Conservation (phyloP, 2,797 vertebrate genomes). For the Bovichtus variegatus region DNA sequence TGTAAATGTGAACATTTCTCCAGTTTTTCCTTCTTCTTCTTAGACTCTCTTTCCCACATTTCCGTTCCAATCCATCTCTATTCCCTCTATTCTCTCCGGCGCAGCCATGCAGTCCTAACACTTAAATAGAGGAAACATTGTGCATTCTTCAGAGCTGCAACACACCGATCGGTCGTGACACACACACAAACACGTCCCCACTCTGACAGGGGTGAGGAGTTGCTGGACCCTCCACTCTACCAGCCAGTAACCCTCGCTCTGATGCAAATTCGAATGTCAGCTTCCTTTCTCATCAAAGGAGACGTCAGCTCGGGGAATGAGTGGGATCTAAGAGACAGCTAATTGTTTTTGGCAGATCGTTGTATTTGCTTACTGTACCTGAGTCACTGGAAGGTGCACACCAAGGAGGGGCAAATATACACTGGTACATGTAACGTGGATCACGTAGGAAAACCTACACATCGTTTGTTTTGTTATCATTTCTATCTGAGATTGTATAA, state of each 20-base stretch:
- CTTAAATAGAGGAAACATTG: slow-evolving; percentile 69
- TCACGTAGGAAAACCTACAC: neutral
- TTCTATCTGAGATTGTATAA: neutral
- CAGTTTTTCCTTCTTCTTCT: neutral
- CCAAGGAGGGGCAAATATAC: neutral
- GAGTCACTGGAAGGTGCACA: slow-evolving; percentile 24
- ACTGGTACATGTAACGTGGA: slow-evolving; percentile 1
- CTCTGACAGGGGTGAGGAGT: slow-evolving; percentile 48
- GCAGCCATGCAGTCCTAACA: slow-evolving; percentile 30
- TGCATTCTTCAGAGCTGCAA: slow-evolving; percentile 60
- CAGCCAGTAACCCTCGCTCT: slow-evolving; percentile 58
- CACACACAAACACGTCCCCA: slow-evolving; percentile 58
- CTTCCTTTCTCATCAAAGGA: slow-evolving; percentile 66
- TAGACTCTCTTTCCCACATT: slow-evolving; percentile 26
- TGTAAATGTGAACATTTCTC: slow-evolving; percentile 18
- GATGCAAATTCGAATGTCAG: slow-evolving; percentile 76
- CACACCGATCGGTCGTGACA: slow-evolving; percentile 70
- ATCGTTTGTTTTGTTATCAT: neutral
- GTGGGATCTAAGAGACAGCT: slow-evolving; percentile 53
- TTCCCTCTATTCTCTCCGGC: slow-evolving; percentile 29
- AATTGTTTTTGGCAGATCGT: slow-evolving; percentile 70
- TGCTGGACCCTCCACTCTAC: slow-evolving; percentile 59
- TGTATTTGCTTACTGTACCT: slow-evolving; percentile 65
- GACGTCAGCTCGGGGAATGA: slow-evolving; percentile 58
- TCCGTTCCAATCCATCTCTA: slow-evolving; percentile 56